Base-by-base conservation (phyloP, 2,888 invertebrate species). In the Tinea trinotella region DNA sequence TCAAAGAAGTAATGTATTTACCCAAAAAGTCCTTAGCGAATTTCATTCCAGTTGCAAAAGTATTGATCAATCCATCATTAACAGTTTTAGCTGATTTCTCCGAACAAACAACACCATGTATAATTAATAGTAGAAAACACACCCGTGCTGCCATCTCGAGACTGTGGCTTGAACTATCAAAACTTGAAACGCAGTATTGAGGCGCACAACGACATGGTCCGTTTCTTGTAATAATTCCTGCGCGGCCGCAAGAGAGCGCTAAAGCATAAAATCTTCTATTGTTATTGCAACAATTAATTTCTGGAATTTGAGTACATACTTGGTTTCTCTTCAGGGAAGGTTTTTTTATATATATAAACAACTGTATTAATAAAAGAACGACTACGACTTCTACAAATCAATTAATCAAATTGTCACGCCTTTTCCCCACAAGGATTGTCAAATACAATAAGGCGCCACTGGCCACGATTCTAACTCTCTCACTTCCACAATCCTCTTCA, bases 21-120 rank as follows among this genome's bases (percentile, higher is more conserved):
- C 85, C 83, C 13, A 84, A 70, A 62, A 83, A 73, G 64, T 82
- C 74, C 54, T 74, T 70, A 1, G 84, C 84, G 56, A 82, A 71
- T 62, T 84, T 81, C 74, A 84, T 78, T 52, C 85, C 85, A 59
- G 59, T 73, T 55, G 64, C 81, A 36, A 85, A 61, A 58, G 67
- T 70, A 59, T 83, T 73, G 54, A 83, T 74, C 35, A 84, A 65
- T 20, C 75, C 74, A 49, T 80, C 76, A 56, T 67, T 71, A 56
- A 62, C 66, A 40, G 67, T 64, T 61, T 75, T 73, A 62, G 66
- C 65, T 49, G 59, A 59, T 4, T 52, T 59, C 15, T 54, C 53
- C 9, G 35, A 22, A 34, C 18, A 15, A 3, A 9, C n/a, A 18
- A 54, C 40, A 48, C 10, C 22, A 13, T 50, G 68, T 30, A 64